phyloP scores from a whole-genome alignment of 2,888 invertebrate genomes.

The Amphipyra tragopoginis region DNA sequence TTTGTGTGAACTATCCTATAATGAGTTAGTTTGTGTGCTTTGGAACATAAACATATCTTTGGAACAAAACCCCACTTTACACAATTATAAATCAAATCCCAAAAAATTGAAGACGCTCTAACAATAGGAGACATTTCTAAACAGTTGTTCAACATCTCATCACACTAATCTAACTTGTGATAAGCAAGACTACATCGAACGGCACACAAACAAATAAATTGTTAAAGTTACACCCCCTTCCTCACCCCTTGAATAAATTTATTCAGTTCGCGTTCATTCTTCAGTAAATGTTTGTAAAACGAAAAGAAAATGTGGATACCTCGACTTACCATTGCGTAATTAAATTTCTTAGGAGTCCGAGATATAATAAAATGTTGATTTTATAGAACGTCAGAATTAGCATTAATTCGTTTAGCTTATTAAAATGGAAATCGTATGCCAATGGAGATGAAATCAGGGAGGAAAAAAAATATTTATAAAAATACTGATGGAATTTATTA shows the following conservation, averaged over 20 bases:
- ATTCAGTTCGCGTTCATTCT: conserved; percentile 32
- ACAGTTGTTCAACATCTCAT: neutral
- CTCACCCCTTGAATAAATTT: conserved; percentile 13
- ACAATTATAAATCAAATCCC: neutral
- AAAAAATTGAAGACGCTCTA: neutral
- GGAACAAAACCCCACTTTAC: neutral
- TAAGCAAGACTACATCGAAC: conserved; percentile 2
- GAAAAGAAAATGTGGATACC: conserved; percentile 13
- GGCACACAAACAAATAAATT: conserved; percentile 10
- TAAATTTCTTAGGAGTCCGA: conserved; percentile 8
- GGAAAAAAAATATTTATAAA: too few relatives aligned
- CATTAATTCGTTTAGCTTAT: too few relatives aligned
- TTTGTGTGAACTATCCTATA: too few relatives aligned
- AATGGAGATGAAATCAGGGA: too few relatives aligned
- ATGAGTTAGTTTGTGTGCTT: too few relatives aligned
- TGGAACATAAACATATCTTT: too few relatives aligned
- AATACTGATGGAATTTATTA: too few relatives aligned
- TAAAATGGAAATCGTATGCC: too few relatives aligned
- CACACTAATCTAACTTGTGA: conserved; percentile 3
- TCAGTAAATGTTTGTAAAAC: conserved; percentile 42
- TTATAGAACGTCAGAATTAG: too few relatives aligned
- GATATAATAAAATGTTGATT: too few relatives aligned
- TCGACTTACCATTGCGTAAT: conserved; percentile 12
- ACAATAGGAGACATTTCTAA: neutral
- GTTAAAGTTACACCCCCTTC: conserved; percentile 2